Conservation (phyloP, 2,113 vertebrate species). For the Siphamia tubifer region DNA sequence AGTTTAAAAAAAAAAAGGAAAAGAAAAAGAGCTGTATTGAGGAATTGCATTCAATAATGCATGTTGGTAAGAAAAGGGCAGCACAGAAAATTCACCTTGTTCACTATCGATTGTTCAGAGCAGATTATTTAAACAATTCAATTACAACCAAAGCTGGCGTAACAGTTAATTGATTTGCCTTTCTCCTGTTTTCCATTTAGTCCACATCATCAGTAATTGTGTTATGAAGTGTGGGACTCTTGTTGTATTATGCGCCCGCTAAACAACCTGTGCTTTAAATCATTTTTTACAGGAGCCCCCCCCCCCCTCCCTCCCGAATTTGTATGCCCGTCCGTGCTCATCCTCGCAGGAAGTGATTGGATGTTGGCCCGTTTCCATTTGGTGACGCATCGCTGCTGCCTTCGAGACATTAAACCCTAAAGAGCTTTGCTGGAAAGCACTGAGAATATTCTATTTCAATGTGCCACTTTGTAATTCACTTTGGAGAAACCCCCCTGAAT, state of each 20-base stretch:
- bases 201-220: slow-evolving; percentile 35
- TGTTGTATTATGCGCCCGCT: slow-evolving; percentile 4
- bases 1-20: slow-evolving; percentile 20
- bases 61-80: slow-evolving; percentile 35
- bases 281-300: slow-evolving; percentile 29
- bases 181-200: slow-evolving; percentile 30
- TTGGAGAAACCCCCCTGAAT: slow-evolving; percentile 47
- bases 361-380: slow-evolving; percentile 53
- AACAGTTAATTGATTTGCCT: slow-evolving; percentile 36
- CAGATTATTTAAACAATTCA: slow-evolving; percentile 68
- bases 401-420: slow-evolving; percentile 64
- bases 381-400: slow-evolving; percentile 35
- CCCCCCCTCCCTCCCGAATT: too few species aligned
- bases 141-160: slow-evolving; percentile 54
- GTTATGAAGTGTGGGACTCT: slow-evolving; percentile 22
- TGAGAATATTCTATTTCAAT: slow-evolving; percentile 60
- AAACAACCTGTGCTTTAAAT: slow-evolving; percentile 19
- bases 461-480: slow-evolving; percentile 69
- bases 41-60: slow-evolving; percentile 39
- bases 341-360: slow-evolving; percentile 41
- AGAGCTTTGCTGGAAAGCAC: slow-evolving; percentile 71
- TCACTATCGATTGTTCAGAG: slow-evolving; percentile 43
- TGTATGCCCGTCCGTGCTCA: slow-evolving; percentile 51
- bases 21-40: slow-evolving; percentile 50
- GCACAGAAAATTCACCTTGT: slow-evolving; percentile 46